phyloP scores from a whole-genome alignment of 2,113 vertebrate species.

The Grammomys surdaster region DNA sequence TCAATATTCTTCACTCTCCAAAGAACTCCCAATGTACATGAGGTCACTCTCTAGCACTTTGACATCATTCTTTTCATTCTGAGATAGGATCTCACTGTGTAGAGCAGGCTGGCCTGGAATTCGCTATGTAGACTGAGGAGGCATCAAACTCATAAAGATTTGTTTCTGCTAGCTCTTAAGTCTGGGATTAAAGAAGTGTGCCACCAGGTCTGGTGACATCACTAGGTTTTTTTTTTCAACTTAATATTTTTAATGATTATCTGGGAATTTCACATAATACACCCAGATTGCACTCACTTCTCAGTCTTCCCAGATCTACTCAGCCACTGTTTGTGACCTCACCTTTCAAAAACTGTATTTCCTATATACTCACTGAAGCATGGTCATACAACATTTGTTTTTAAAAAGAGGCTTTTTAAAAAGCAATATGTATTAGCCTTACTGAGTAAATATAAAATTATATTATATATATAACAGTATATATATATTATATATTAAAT shows the following conservation, averaged over 20 bases:
- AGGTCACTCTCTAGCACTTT: neutral
- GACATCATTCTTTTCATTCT: neutral
- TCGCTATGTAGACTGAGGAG: neutral
- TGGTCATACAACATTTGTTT: neutral
- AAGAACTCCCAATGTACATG: neutral
- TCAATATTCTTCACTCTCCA: slow-evolving; percentile 25
- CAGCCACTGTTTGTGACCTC: neutral
- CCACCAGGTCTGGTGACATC: neutral
- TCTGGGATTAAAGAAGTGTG: neutral
- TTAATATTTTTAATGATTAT: neutral
- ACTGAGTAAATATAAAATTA: neutral
- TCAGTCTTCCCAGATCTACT: neutral
- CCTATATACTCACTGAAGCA: neutral
- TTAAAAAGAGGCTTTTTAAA: neutral
- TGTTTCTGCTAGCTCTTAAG: neutral
- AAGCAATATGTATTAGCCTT: neutral
- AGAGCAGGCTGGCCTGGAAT: neutral
- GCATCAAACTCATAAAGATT: neutral
- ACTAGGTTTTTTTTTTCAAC: neutral
- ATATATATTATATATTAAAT: neutral
- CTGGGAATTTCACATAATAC: neutral
- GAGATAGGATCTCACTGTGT: neutral
- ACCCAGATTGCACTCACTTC: neutral
- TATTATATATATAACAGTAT: neutral
- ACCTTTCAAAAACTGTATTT: neutral